phyloP scores from a whole-genome alignment of 1,140 invertebrate genomes.

The Anoplolepis gracilipes region DNA sequence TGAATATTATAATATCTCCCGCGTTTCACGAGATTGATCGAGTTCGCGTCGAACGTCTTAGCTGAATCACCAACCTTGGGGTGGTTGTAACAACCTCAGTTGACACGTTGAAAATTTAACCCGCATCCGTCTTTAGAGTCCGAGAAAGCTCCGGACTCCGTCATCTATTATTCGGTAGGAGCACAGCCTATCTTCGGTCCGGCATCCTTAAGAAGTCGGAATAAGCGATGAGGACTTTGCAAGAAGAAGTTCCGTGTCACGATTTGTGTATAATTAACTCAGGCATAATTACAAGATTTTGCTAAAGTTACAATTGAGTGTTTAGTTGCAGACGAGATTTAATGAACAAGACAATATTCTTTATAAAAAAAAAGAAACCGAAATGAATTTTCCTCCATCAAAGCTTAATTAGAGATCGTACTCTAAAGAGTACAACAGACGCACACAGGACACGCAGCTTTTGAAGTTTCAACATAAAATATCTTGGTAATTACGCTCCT shows the following conservation, averaged over 20 bases:
- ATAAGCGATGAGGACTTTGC: constrained; percentile 10
- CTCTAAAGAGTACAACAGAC: not conserved
- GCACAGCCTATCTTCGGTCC: constrained; percentile 24
- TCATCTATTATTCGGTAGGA: constrained; percentile 76
- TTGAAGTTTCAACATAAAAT: not conserved
- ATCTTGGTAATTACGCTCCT: not conserved
- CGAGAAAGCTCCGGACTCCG: constrained; percentile 63
- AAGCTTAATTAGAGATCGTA: not conserved
- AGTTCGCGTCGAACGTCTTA: not conserved
- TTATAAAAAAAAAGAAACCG: not conserved
- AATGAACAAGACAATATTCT: not conserved
- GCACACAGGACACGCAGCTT: not conserved
- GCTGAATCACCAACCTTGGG: constrained; percentile 8
- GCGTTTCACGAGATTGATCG: constrained; percentile 12
- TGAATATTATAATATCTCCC: constrained; percentile 38
- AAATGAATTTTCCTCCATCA: not conserved
- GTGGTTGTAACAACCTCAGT: constrained; percentile 66
- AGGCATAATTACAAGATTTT: not conserved
- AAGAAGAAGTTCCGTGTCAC: not conserved
- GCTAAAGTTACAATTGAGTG: not conserved
- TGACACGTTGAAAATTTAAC: constrained; percentile 80
- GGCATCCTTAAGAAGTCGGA: constrained; percentile 37
- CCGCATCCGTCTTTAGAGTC: constrained; percentile 72
- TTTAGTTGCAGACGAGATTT: not conserved
- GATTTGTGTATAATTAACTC: constrained; percentile 17